phyloP scores from a whole-genome alignment of 1,140 invertebrate genomes.

The Augochlora pura region DNA sequence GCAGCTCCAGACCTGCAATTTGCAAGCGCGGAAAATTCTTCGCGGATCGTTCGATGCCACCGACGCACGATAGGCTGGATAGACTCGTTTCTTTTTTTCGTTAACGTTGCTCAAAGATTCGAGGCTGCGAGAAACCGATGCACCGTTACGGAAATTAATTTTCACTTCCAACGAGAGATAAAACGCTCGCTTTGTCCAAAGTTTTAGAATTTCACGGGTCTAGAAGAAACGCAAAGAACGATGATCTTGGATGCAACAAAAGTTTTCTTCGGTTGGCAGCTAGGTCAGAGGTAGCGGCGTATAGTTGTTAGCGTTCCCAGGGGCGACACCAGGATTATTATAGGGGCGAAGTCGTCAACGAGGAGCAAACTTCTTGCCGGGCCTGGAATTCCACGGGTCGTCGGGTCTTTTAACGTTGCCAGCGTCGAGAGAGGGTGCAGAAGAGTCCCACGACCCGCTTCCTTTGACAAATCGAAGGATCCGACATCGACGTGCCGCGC shows the following conservation, averaged over 20 bases:
- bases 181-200: too few species aligned
- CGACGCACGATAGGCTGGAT: too few species aligned
- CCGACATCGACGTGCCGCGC: background rate
- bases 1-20: slow-evolving; percentile 57
- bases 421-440: background rate
- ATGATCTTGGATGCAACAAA: too few species aligned
- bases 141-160: too few species aligned
- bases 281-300: background rate
- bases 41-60: slow-evolving; percentile 32
- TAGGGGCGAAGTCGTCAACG: slow-evolving; percentile 16
- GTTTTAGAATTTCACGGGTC: too few species aligned
- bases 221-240: too few species aligned
- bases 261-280: too few species aligned
- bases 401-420: slow-evolving; percentile 39
- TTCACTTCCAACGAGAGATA: too few species aligned
- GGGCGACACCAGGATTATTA: slow-evolving; percentile 17
- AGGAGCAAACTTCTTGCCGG: background rate
- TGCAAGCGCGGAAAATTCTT: slow-evolving; percentile 50
- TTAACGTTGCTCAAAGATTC: too few species aligned
- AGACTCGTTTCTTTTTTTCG: too few species aligned
- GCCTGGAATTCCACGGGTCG: slow-evolving; percentile 13
- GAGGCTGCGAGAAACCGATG: too few species aligned
- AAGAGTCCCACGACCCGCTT: background rate
- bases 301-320: background rate
- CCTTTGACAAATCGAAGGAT: slow-evolving; percentile 8